A percentile compares a stretch with the other conserved stretches of the same genome.
Evolutionary conservation across 1,140 invertebrate genomes (phyloP).

Genomic region (Periplaneta americana): DNA sequence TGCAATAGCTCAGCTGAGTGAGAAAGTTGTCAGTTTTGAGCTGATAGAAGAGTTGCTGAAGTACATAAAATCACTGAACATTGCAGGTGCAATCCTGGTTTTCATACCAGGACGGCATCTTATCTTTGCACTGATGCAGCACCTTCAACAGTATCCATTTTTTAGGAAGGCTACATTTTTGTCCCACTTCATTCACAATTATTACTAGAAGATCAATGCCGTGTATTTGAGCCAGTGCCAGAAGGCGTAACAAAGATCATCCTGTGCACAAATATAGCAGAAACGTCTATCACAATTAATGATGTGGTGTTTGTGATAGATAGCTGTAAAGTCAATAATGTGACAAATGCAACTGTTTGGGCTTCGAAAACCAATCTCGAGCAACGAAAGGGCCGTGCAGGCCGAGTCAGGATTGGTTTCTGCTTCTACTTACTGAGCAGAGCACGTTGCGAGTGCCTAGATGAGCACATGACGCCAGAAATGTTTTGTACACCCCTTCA

Average conservation of each 20-base stretch:
- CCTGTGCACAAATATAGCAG: constrained; percentile 86
- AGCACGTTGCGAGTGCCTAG: constrained; percentile 65
- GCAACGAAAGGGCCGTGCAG: constrained; percentile 86
- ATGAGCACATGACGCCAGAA: constrained; percentile 90
- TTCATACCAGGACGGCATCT: constrained; percentile 94
- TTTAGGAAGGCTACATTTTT: constrained; percentile 69
- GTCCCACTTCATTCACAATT: constrained; percentile 88
- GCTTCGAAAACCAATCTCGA: constrained; percentile 87
- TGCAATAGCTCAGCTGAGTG: constrained; percentile 70
- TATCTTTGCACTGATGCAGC: constrained; percentile 87
- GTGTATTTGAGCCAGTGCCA: constrained; percentile 77
- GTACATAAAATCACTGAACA: constrained; percentile 66
- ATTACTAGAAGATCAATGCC: constrained; percentile 82
- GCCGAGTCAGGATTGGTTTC: constrained; percentile 78
- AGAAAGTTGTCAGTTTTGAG: constrained; percentile 90
- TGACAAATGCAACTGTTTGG: constrained; percentile 93
- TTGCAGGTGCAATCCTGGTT: constrained; percentile 80
- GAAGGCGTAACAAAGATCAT: constrained; percentile 74
- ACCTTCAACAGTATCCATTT: constrained; percentile 67
- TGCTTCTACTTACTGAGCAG: constrained; percentile 69
- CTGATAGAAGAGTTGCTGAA: constrained; percentile 75
- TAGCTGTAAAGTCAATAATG: constrained; percentile 91
- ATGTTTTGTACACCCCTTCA: constrained; percentile 94
- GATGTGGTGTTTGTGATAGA: constrained; percentile 96
- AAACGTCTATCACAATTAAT: constrained; percentile 94